Conservation (phyloP, 2,888 invertebrate genomes). For the Crepidodera aurea region DNA sequence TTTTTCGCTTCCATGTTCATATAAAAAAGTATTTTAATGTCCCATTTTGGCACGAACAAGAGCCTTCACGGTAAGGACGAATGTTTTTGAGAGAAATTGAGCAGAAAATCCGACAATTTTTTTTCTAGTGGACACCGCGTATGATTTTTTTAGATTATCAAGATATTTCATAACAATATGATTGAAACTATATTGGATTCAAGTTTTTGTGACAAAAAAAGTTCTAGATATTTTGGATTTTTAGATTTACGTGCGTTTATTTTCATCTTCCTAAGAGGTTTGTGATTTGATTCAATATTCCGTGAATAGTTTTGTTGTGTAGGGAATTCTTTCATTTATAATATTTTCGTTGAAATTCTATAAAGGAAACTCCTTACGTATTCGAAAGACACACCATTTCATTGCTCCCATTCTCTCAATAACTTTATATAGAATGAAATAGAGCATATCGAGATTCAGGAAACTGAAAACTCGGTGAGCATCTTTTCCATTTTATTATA, state of each 20-base stretch:
- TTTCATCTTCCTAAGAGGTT: no score
- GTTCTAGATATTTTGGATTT: no score
- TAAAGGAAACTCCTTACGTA: neutral
- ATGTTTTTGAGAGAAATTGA: neutral
- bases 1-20: neutral
- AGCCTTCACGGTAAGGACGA: conserved; percentile 5
- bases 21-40: conserved; percentile 22
- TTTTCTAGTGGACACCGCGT: no score
- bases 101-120: neutral
- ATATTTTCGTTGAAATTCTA: conserved; percentile 1
- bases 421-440: conserved; percentile 14
- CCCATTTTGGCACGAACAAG: conserved; percentile 8
- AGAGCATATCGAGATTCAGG: conserved; percentile 14
- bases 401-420: conserved; percentile 8
- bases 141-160: no score
- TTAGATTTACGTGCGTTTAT: no score
- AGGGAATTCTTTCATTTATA: no score
- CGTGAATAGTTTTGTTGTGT: no score
- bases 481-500: conserved; percentile 27
- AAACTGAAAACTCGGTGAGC: conserved; percentile 16
- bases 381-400: neutral
- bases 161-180: no score
- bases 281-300: conserved; percentile 1
- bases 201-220: no score
- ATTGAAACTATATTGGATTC: no score